Conservation (phyloP, 2,888 invertebrate species). For the Eupelmus urozonus region DNA sequence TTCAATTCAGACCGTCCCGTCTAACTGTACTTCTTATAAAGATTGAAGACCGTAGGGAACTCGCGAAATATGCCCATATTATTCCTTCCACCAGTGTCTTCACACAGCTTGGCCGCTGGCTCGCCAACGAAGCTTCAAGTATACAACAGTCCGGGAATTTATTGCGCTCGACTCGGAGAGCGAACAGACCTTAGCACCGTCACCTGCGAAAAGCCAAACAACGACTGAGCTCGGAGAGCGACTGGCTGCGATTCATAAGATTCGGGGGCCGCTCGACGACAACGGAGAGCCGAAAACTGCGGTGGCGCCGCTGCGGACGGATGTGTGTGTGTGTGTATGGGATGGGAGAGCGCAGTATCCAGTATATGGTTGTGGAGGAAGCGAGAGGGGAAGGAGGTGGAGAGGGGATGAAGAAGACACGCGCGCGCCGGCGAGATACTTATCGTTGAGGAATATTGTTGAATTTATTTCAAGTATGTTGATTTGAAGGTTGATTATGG, state of each 20-base stretch:
- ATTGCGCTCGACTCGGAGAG: not conserved
- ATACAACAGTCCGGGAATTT: too few relatives aligned
- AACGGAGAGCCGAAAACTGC: not conserved
- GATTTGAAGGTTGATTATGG: too few relatives aligned
- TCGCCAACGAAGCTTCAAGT: too few relatives aligned
- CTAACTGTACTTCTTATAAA: slow-evolving; percentile 69
- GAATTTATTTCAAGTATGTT: too few relatives aligned
- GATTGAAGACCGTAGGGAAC: slow-evolving; percentile 70
- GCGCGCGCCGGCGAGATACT: not conserved
- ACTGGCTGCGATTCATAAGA: slow-evolving; percentile 2
- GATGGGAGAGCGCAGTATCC: not conserved
- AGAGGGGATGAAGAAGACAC: not conserved
- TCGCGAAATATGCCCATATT: slow-evolving; percentile 72
- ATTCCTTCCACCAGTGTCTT: slow-evolving; percentile 19
- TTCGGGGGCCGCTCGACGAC: not conserved
- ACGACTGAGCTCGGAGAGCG: slow-evolving; percentile 16
- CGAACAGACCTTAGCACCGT: not conserved
- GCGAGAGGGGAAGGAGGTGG: not conserved
- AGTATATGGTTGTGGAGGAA: too few relatives aligned
- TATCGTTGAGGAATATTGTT: too few relatives aligned
- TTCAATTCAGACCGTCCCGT: too few relatives aligned
- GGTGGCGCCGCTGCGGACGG: not conserved
- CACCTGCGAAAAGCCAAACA: slow-evolving; percentile 18
- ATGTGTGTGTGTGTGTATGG: not conserved
- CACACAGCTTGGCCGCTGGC: not conserved